phyloP scores from a whole-genome alignment of 1,140 invertebrate species.

The Drosophila yakuba region DNA sequence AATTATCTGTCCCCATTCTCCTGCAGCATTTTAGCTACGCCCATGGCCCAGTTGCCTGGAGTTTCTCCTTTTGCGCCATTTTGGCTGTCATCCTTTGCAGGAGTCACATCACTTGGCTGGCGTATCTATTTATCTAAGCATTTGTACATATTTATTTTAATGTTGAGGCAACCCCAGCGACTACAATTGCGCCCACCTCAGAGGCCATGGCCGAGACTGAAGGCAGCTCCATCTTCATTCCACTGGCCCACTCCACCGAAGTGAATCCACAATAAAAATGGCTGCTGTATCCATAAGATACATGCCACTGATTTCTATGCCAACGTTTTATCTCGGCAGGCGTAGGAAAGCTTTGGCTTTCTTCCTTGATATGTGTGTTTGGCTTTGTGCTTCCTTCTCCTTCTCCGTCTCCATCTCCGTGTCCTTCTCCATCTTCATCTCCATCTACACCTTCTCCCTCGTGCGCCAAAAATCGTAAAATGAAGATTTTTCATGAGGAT shows the following conservation, averaged over 20 bases:
- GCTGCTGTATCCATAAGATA: constrained; percentile 82
- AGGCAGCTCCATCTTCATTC: constrained; percentile 35
- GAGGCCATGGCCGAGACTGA: not conserved
- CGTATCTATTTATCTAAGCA: constrained; percentile 83
- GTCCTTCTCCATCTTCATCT: constrained; percentile 2
- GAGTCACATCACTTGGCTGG: constrained; percentile 75
- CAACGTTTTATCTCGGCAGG: constrained; percentile 71
- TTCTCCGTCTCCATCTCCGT: not conserved
- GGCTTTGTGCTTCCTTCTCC: constrained; percentile 31
- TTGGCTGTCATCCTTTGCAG: constrained; percentile 79
- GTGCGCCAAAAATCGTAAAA: constrained; percentile 77
- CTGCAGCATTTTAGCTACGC: not conserved
- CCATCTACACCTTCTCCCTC: not conserved
- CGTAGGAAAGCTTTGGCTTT: constrained; percentile 60
- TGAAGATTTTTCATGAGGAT: constrained; percentile 83
- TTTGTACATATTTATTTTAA: constrained; percentile 84
- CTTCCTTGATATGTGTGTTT: constrained; percentile 75
- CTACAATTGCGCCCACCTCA: constrained; percentile 73
- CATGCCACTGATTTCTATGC: constrained; percentile 80
- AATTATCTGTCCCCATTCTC: not conserved
- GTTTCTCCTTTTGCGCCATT: constrained; percentile 71
- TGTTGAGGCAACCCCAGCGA: constrained; percentile 70
- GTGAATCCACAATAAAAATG: constrained; percentile 83
- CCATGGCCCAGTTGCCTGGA: constrained; percentile 10
- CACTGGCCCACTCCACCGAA: constrained; percentile 22